A percentile compares a stretch with the other conserved stretches of the same genome.
phyloP scores from a whole-genome alignment of 2,113 vertebrate species.

The Oreochromis spilurus region DNA sequence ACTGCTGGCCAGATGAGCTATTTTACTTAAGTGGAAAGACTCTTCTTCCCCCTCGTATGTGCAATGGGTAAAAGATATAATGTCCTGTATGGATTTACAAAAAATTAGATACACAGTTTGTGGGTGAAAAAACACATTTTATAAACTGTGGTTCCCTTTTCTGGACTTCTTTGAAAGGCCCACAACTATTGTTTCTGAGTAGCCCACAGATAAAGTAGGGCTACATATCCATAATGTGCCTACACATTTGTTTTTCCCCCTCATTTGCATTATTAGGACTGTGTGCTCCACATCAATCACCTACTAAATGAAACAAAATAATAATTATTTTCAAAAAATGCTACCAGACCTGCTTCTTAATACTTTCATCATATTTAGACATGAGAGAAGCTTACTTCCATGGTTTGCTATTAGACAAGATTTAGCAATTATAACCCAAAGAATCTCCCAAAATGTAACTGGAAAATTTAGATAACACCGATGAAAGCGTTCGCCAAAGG shows the following conservation, averaged over 20 bases:
- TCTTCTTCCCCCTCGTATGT: not conserved
- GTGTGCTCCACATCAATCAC: not conserved
- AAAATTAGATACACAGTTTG: not conserved
- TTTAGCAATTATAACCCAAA: not conserved
- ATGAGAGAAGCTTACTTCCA: not conserved
- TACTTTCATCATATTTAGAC: not conserved
- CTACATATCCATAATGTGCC: too few relatives aligned
- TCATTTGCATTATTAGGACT: not conserved
- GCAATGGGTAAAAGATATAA: not conserved
- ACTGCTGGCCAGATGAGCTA: not conserved
- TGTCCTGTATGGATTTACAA: not conserved
- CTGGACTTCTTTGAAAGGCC: not conserved
- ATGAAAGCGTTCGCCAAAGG: not conserved
- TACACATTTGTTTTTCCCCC: not conserved
- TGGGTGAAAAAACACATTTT: not conserved
- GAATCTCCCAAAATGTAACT: not conserved
- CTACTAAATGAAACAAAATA: not conserved
- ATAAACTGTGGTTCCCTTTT: not conserved
- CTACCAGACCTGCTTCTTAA: not conserved
- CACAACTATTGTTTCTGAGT: not conserved
- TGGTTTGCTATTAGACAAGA: not conserved
- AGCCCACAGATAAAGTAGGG: not conserved
- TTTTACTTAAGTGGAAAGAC: not conserved
- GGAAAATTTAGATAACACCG: not conserved
- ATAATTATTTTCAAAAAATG: accelerated